phyloP scores from a whole-genome alignment of 2,113 vertebrate species.

The Actinemys pallida region DNA sequence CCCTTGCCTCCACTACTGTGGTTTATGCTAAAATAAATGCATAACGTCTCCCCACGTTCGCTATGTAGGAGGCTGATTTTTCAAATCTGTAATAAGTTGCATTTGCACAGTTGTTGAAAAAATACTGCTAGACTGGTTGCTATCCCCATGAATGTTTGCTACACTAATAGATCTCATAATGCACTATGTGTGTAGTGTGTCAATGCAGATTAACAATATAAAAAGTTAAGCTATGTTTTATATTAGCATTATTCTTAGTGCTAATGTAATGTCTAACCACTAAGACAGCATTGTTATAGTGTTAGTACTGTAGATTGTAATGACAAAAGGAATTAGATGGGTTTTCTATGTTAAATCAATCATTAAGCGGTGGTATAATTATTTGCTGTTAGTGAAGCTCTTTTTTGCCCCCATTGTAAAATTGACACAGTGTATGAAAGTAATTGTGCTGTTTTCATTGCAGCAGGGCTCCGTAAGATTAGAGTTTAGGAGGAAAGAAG shows the following conservation, averaged over 20 bases:
- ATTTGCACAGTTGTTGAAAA: slow-evolving; percentile 25
- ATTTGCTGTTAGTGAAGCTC: slow-evolving; percentile 79
- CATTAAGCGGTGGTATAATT: slow-evolving; percentile 82
- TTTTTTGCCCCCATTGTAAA: slow-evolving; percentile 77
- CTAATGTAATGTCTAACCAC: slow-evolving; percentile 70
- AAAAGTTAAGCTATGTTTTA: slow-evolving; percentile 75
- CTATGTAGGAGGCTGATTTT: slow-evolving; percentile 18
- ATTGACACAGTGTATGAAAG: slow-evolving; percentile 77
- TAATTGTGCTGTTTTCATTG: slow-evolving; percentile 81
- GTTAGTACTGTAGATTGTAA: slow-evolving; percentile 79
- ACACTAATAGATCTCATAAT: slow-evolving; percentile 49
- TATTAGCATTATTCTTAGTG: slow-evolving; percentile 78
- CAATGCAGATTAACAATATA: slow-evolving; percentile 67
- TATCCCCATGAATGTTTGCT: slow-evolving; percentile 17
- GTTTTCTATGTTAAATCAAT: slow-evolving; percentile 83
- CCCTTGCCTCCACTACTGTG: neutral
- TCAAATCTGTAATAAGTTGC: slow-evolving; percentile 11
- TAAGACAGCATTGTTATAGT: slow-evolving; percentile 73
- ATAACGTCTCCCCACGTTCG: neutral
- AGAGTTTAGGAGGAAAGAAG: slow-evolving; percentile 74
- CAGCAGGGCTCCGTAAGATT: slow-evolving; percentile 79
- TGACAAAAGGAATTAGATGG: slow-evolving; percentile 81
- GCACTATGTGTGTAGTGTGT: neutral
- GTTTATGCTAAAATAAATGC: slow-evolving; percentile 26
- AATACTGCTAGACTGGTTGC: slow-evolving; percentile 21